Conservation (phyloP, 2,888 invertebrate species). For the Heliothis peltigera region DNA sequence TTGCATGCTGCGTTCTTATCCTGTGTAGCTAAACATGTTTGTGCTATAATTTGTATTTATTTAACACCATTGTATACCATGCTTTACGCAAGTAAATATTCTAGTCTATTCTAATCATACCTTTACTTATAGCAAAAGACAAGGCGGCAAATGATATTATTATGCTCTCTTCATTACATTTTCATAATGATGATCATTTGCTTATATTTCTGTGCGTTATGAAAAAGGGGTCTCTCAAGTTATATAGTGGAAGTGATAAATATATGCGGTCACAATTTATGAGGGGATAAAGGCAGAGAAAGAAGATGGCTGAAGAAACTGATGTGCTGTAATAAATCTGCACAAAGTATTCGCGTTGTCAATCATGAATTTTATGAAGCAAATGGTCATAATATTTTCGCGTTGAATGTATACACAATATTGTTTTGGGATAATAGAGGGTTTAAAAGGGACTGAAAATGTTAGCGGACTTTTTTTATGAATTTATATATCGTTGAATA, state of each 20-base stretch:
- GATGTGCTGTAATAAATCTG: conserved; percentile 29
- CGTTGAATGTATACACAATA: conserved; percentile 26
- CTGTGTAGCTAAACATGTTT: too few relatives aligned
- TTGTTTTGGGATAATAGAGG: conserved; percentile 11
- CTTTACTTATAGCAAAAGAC: too few relatives aligned
- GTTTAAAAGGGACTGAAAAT: conserved; percentile 23
- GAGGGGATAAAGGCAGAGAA: conserved; percentile 32
- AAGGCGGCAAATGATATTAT: too few relatives aligned
- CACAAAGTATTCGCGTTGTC: conserved; percentile 17
- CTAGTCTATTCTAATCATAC: too few relatives aligned
- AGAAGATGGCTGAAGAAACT: conserved; percentile 44
- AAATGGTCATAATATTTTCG: conserved; percentile 9
- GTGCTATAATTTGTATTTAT: too few relatives aligned
- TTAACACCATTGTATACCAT: too few relatives aligned
- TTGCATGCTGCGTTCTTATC: too few relatives aligned
- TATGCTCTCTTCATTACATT: conserved; percentile 9
- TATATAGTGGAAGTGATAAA: conserved; percentile 31
- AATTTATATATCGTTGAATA: not conserved
- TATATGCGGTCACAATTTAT: conserved; percentile 43
- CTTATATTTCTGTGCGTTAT: conserved; percentile 9
- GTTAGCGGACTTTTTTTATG: conserved; percentile 14
- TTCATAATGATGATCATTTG: conserved; percentile 21
- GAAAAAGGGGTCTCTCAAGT: conserved; percentile 5
- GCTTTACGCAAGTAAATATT: too few relatives aligned
- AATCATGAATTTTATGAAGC: conserved; percentile 29